phyloP scores from a whole-genome alignment of 2,888 invertebrate genomes.

The Meandrusa payeni region DNA sequence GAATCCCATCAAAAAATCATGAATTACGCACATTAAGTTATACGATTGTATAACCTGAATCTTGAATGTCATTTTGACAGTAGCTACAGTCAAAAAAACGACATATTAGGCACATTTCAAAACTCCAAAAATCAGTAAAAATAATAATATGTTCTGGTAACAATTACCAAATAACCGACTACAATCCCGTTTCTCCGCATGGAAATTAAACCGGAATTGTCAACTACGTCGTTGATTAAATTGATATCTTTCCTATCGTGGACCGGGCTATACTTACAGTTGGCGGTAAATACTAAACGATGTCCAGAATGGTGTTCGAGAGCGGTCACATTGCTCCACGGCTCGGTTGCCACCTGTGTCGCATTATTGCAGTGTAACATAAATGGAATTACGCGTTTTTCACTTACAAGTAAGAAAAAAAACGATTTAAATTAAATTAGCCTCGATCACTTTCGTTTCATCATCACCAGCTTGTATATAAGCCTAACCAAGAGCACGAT shows the following conservation, averaged over 20 bases:
- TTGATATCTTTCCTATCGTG: conserved; percentile 60
- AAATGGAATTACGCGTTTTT: conserved; percentile 36
- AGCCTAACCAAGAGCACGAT: no score
- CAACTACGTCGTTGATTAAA: conserved; percentile 45
- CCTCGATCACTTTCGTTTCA: no score
- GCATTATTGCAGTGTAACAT: conserved; percentile 57
- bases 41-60: no score
- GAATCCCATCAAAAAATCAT: no score
- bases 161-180: conserved; percentile 20
- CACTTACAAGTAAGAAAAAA: conserved; percentile 56
- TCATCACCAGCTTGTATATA: no score
- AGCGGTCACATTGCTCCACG: conserved; percentile 58
- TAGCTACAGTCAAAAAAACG: no score
- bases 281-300: conserved; percentile 33
- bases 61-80: not conserved
- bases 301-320: conserved; percentile 62
- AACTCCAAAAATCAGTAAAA: not conserved
- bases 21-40: no score
- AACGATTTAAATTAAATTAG: no score
- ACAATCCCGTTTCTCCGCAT: conserved; percentile 33
- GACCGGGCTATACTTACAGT: conserved; percentile 49
- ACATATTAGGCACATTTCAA: no score
- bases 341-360: conserved; percentile 47
- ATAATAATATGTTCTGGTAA: not conserved
- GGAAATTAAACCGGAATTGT: conserved; percentile 46